These are phyloP conservation scores for Phrixothrix hirtus DNA, from an alignment of 2,888 invertebrate genomes.

Conservation along the genomic window DNA sequence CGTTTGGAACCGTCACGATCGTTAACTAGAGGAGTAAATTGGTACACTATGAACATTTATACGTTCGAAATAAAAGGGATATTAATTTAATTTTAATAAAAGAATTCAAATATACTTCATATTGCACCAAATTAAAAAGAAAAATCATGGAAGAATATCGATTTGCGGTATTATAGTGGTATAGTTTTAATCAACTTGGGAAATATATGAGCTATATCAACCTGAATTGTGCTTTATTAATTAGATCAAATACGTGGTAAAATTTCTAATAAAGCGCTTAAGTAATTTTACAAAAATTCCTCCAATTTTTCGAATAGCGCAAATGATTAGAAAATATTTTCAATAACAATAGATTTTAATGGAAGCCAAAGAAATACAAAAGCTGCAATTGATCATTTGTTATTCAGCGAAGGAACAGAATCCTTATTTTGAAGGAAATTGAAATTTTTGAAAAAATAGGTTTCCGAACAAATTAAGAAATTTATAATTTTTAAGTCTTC, in stretches of 20 bases:
- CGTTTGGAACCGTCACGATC: neutral
- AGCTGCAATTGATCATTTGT: neutral
- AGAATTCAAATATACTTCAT: constrained; percentile 5
- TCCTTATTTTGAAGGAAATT: neutral
- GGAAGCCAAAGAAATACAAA: neutral
- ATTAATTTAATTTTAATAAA: neutral
- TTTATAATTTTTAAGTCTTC: too few relatives aligned
- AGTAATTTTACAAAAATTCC: neutral
- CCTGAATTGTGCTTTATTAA: constrained; percentile 16
- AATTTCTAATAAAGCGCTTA: constrained; percentile 2
- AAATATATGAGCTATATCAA: constrained; percentile 9
- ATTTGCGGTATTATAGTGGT: neutral
- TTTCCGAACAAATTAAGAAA: too few relatives aligned
- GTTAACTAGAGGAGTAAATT: neutral
- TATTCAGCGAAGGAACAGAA: neutral
- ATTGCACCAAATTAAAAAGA: too few relatives aligned
- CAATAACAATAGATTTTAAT: neutral
- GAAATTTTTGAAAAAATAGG: neutral
- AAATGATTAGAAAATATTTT: neutral
- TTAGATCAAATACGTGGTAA: constrained; percentile 13
- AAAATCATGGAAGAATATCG: too few relatives aligned
- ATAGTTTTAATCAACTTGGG: constrained; percentile 12
- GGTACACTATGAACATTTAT: neutral
- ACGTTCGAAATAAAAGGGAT: neutral
- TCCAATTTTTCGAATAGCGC: neutral